Conservation (phyloP, 2,113 vertebrate genomes). For the Pavo muticus region DNA sequence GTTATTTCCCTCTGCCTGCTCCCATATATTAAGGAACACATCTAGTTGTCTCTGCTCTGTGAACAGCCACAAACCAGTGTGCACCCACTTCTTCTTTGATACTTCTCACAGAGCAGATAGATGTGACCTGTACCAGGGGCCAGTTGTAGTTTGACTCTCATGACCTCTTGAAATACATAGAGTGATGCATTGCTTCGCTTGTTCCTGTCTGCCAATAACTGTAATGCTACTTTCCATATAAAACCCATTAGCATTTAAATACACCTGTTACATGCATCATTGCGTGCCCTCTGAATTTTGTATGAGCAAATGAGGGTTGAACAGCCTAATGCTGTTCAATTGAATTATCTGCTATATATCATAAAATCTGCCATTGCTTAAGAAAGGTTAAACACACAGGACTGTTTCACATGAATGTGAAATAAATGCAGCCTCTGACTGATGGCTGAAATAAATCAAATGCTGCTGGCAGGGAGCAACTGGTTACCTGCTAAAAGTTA, state of each 20-base stretch:
- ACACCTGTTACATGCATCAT: not conserved
- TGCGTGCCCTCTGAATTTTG: not conserved
- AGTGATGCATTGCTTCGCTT: not conserved
- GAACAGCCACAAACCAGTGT: not conserved
- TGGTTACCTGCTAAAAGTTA: not conserved
- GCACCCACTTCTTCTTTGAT: not conserved
- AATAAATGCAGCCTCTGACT: not conserved
- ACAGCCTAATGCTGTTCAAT: not conserved
- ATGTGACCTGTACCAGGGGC: not conserved
- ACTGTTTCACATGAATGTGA: not conserved
- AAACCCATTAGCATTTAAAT: not conserved
- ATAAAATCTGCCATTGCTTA: not conserved
- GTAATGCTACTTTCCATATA: not conserved
- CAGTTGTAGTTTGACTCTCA: rapidly evolving
- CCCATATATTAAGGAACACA: not conserved
- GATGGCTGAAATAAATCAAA: not conserved
- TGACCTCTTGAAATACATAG: not conserved
- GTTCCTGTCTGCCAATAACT: not conserved
- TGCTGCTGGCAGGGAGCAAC: not conserved
- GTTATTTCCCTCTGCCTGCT: not conserved
- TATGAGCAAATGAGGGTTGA: not conserved
- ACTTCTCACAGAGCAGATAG: rapidly evolving
- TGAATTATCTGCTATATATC: not conserved
- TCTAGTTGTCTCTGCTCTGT: not conserved
- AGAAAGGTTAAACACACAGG: not conserved